Conservation (phyloP, 1,140 invertebrate species). For the Globodera ellingtonae region DNA sequence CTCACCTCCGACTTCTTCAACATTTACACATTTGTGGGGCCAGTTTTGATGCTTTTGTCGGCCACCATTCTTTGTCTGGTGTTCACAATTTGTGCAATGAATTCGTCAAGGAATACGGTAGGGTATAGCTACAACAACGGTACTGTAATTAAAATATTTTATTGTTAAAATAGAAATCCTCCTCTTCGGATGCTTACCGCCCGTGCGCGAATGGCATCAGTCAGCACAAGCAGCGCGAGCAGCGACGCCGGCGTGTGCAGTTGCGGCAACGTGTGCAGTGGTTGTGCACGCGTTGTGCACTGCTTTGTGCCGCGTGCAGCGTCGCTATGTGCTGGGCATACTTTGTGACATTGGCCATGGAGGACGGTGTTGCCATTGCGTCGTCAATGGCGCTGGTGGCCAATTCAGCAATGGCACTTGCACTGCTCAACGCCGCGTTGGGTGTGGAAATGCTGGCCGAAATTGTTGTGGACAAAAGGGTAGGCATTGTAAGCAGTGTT, state of each 20-base stretch:
- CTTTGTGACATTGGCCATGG: background rate
- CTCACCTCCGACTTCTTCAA: background rate
- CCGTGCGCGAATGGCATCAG: too few relatives aligned
- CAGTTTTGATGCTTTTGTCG: background rate
- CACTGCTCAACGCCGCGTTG: background rate
- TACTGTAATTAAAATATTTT: too few relatives aligned
- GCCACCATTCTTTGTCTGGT: background rate
- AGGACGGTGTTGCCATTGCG: background rate
- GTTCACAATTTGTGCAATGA: background rate
- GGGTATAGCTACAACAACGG: background rate
- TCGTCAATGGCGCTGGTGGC: background rate
- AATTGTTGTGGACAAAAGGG: constrained; percentile 2
- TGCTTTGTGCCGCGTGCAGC: background rate
- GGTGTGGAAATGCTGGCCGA: constrained; percentile 7
- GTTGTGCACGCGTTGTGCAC: background rate
- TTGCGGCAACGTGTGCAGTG: background rate
- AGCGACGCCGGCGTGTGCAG: background rate
- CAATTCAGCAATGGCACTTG: background rate
- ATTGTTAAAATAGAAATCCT: background rate
- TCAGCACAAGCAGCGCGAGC: background rate
- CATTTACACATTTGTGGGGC: constrained; percentile 1
- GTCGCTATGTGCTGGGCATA: background rate
- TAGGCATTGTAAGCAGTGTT: background rate
- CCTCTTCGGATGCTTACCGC: too few relatives aligned
- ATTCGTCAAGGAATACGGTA: background rate